Base-by-base conservation (phyloP, 2,113 vertebrate genomes). In the Zeus faber region DNA sequence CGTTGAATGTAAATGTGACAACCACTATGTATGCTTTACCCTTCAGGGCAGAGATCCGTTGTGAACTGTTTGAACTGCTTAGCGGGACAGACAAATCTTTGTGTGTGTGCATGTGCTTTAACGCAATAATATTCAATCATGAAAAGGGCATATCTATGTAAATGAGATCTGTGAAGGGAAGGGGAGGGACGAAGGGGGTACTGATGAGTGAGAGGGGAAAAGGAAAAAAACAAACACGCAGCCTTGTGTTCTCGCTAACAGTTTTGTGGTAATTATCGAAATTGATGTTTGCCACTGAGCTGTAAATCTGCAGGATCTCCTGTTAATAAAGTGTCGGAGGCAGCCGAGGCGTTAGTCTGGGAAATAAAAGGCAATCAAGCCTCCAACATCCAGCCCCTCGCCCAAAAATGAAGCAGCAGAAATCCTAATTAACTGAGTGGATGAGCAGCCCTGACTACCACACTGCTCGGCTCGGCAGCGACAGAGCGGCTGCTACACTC, bases 291-390 rank as follows among this genome's bases (percentile, higher is more conserved):
- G 82, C 77, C 25, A 73, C 69, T 49, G 62, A 61, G 68, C 82
- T 80, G 60, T 82, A 83, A 87, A 89, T 87, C 81, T 79, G 82
- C 62, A 72, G 65, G 76, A 86, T 87, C 69, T 79, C 71, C 64
- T 68, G 67, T 81, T 87, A 80, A 87, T 87, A 80, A 86, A 83
- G 80, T 61, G 47, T 52, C 53, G 43, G 70, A 82, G 65, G 76
- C 75, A 72, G 72, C 51, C 57, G 64, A 76, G 81, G 76, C 55
- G 76, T 76, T 75, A 81, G 75, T 70, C 76, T 72, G 74, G 70
- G 70, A 83, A 88, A 88, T 87, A 83, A 90, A 88, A 87, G 76
- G 78, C 86, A 89, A 87, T 90, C 81, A 86, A 84, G 81, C 81
- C 83, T 86, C 79, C 73, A 72, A 81, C 86, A 80, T 87, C 79